phyloP scores from a whole-genome alignment of 2,113 vertebrate species.

The Acrocephalus kingi region DNA sequence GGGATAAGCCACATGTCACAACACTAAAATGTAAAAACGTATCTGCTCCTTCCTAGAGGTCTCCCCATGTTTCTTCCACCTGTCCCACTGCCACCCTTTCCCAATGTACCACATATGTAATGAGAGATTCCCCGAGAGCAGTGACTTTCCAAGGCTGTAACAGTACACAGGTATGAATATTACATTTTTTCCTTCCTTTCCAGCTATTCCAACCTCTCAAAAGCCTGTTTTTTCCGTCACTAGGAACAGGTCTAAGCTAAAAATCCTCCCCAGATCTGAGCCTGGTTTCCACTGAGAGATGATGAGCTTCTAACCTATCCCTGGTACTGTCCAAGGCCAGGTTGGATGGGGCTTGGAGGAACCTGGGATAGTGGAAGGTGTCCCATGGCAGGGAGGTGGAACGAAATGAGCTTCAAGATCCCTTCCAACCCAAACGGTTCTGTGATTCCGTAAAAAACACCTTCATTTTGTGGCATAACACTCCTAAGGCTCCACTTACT shows the following conservation, averaged over 20 bases:
- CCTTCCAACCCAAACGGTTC: background rate
- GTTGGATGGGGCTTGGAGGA: background rate
- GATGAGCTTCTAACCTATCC: background rate
- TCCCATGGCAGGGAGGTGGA: background rate
- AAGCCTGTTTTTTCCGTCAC: background rate
- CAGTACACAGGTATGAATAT: background rate
- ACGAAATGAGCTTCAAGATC: accelerated
- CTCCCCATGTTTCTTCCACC: background rate
- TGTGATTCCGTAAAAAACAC: background rate
- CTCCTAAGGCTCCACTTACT: background rate
- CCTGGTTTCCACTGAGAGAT: background rate
- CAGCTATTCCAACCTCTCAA: background rate
- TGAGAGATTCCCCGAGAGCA: accelerated
- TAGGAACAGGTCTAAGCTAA: background rate
- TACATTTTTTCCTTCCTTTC: background rate
- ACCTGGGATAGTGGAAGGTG: background rate
- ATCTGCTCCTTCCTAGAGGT: background rate
- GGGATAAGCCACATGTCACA: background rate
- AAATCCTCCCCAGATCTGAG: background rate
- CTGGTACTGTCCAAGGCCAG: too few relatives aligned
- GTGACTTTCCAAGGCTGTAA: background rate
- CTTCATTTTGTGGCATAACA: background rate
- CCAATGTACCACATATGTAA: background rate
- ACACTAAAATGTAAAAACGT: background rate
- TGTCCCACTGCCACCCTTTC: background rate